Evolutionary conservation across 2,888 invertebrate species (phyloP).

Genomic region (Rhamnusium bicolor): DNA sequence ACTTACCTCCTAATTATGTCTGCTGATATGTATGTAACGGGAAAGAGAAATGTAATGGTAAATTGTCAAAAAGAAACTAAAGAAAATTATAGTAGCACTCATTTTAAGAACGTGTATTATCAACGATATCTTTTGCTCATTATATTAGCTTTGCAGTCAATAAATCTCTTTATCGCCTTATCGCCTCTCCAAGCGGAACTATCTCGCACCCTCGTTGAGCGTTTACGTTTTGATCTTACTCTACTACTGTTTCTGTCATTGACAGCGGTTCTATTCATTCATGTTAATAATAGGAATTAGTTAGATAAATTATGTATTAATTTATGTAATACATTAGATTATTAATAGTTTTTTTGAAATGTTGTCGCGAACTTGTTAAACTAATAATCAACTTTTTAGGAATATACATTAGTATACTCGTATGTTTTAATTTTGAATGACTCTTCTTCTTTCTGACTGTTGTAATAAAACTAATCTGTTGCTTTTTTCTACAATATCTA

Average conservation of each 20-base stretch:
- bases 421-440: too few species aligned
- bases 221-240: neutral
- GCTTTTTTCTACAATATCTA: too few species aligned
- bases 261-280: too few species aligned
- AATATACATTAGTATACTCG: too few species aligned
- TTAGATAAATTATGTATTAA: neutral
- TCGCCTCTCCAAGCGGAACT: neutral
- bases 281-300: neutral
- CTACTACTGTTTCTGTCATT: neutral
- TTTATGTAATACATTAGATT: too few species aligned
- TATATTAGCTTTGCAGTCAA: constrained; percentile 4
- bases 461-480: too few species aligned
- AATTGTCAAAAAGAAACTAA: neutral
- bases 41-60: neutral
- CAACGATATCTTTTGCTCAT: constrained; percentile 4
- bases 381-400: too few species aligned
- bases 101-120: neutral
- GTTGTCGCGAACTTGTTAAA: too few species aligned
- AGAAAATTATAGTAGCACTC: neutral
- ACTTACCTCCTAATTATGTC: neutral
- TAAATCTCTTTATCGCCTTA: constrained; percentile 5
- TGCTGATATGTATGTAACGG: neutral
- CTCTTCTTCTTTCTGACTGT: too few species aligned
- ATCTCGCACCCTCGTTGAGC: neutral
- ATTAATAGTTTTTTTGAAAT: too few species aligned